Conservation (phyloP, 2,797 vertebrate species). For the Astyanax mexicanus region DNA sequence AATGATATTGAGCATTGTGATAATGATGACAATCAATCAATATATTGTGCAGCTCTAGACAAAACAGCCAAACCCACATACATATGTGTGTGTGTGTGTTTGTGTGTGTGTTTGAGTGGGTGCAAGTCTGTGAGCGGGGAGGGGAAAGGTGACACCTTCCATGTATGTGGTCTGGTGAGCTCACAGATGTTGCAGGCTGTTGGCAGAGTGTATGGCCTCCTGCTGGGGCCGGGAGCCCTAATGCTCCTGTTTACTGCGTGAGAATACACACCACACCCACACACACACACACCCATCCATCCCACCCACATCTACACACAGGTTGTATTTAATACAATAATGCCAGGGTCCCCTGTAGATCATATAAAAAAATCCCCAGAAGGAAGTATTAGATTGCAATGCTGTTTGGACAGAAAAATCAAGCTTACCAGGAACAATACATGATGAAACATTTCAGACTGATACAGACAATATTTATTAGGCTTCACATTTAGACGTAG, state of each 20-base stretch:
- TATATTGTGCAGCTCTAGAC: too few species aligned
- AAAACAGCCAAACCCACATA: slow-evolving; percentile 18
- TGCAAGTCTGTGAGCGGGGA: slow-evolving; percentile 1
- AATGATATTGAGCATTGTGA: not conserved
- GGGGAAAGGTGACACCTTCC: slow-evolving; percentile 95
- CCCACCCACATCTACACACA: not conserved
- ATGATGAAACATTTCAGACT: too few species aligned
- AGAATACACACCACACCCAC: slow-evolving; percentile 55
- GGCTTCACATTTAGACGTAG: too few species aligned
- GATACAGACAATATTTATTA: too few species aligned
- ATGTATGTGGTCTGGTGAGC: slow-evolving; percentile 97
- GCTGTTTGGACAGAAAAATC: too few species aligned
- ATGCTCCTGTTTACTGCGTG: slow-evolving; percentile 68
- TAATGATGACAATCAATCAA: not conserved
- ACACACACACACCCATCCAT: not conserved
- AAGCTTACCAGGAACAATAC: too few species aligned
- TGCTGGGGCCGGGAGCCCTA: slow-evolving; percentile 76
- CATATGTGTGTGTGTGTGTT: slow-evolving; percentile 14
- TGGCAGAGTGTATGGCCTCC: slow-evolving; percentile 81
- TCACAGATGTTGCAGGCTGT: slow-evolving; percentile 93
- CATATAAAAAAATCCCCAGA: too few species aligned
- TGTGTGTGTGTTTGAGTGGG: not conserved
- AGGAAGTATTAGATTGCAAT: too few species aligned
- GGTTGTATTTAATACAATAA: too few species aligned
- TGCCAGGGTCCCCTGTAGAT: too few species aligned